phyloP scores from a whole-genome alignment of 2,888 invertebrate genomes.

The Pseudococcus jackbeardsleyi region DNA sequence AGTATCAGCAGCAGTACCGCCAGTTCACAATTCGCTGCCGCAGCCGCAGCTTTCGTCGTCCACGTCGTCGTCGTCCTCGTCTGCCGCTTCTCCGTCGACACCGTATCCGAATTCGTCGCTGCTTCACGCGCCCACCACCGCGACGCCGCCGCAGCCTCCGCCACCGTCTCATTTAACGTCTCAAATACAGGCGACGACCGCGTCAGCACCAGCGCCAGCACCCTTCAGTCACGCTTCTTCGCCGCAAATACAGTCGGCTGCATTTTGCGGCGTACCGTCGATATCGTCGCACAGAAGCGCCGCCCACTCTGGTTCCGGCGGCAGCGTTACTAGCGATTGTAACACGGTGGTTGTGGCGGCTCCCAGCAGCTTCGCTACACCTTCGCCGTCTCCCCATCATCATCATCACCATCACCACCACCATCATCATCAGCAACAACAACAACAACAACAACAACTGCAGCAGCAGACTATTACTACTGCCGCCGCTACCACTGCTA shows the following conservation, averaged over 20 bases:
- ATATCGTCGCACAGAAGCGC: neutral
- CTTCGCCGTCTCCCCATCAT: constrained; percentile 36
- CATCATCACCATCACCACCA: no score
- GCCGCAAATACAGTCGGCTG: constrained; percentile 43
- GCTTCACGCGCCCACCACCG: constrained; percentile 63
- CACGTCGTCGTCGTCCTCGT: constrained; percentile 69
- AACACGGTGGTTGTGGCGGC: constrained; percentile 72
- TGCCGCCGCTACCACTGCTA: no score
- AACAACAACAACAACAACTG: no score
- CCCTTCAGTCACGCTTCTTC: neutral
- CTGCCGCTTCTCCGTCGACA: constrained; percentile 68
- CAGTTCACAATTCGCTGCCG: constrained; percentile 65
- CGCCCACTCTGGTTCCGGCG: no score
- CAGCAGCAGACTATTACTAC: no score
- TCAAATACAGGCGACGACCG: neutral
- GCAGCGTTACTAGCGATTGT: constrained; percentile 69
- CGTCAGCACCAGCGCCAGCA: constrained; percentile 68
- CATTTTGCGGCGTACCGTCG: constrained; percentile 14
- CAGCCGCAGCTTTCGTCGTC: constrained; percentile 70
- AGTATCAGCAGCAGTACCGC: constrained; percentile 64
- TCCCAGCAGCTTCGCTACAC: constrained; percentile 69
- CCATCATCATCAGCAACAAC: no score
- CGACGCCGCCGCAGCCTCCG: constrained; percentile 66
- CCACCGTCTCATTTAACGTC: constrained; percentile 66
- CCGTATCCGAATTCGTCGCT: constrained; percentile 69